Conservation (phyloP, 2,113 vertebrate genomes). For the Phyllostomus hastatus region DNA sequence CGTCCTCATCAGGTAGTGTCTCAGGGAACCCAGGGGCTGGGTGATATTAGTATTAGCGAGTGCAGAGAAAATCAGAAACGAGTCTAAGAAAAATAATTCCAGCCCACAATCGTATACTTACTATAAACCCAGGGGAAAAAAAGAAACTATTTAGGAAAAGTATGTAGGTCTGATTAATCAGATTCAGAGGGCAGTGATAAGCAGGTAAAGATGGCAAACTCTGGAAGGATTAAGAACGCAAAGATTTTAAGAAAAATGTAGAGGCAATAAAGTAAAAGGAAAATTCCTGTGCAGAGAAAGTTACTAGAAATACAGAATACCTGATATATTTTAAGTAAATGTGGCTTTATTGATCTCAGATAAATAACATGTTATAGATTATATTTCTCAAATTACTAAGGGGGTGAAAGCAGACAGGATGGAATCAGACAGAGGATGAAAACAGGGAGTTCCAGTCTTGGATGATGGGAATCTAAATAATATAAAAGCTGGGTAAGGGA, state of each 20-base stretch:
- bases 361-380: neutral
- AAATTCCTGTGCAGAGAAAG: neutral
- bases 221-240: constrained; percentile 36
- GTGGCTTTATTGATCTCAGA: neutral
- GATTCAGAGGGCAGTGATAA: constrained; percentile 63
- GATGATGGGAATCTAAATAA: neutral
- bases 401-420: neutral
- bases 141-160: constrained; percentile 62
- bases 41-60: constrained; percentile 71
- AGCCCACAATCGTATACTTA: constrained; percentile 47
- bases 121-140: constrained; percentile 47
- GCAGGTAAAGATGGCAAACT: neutral
- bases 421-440: neutral
- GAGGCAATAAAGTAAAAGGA: neutral
- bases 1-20: too few relatives aligned
- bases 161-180: constrained; percentile 66
- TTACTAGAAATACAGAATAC: neutral
- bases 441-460: neutral
- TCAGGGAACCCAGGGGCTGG: constrained; percentile 54
- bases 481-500: neutral
- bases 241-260: constrained; percentile 35
- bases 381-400: neutral
- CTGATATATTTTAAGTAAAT: neutral
- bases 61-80: constrained; percentile 64
- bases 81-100: constrained; percentile 66